phyloP scores from a whole-genome alignment of 2,113 vertebrate species.

The Maccullochella peelii region DNA sequence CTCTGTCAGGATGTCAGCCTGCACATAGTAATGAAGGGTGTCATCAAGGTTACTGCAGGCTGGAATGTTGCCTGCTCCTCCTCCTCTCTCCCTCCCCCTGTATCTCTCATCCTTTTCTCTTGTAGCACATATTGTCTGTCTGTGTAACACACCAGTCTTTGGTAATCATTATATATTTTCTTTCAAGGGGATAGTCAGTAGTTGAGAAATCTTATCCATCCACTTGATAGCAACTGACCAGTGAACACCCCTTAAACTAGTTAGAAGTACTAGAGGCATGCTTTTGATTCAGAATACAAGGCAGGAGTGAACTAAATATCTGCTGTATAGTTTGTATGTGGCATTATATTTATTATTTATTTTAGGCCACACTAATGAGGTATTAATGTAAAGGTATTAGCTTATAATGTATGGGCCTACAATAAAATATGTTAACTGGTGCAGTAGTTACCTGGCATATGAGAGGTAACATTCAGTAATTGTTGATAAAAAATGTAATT shows the following conservation, averaged over 20 bases:
- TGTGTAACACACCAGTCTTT: constrained; percentile 35
- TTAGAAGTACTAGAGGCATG: not conserved
- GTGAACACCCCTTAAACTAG: not conserved
- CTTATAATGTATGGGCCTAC: not conserved
- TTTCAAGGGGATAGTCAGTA: not conserved
- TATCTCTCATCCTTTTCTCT: constrained; percentile 39
- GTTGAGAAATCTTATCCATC: not conserved
- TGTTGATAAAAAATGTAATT: not conserved
- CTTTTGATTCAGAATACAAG: not conserved
- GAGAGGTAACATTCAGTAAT: not conserved
- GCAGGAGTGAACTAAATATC: not conserved
- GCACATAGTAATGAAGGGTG: constrained; percentile 85
- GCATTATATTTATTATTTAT: no score
- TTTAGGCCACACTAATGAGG: not conserved
- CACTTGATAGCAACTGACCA: not conserved
- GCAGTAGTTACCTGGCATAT: not conserved
- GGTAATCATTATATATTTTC: constrained; percentile 29
- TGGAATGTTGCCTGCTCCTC: constrained; percentile 74
- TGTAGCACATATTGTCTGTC: constrained; percentile 46
- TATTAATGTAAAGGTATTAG: not conserved
- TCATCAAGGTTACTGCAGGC: constrained; percentile 85
- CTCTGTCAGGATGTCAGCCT: constrained; percentile 83
- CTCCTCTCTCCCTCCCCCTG: constrained; percentile 10
- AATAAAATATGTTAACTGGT: not conserved
- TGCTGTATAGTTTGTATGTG: not conserved